These are phyloP conservation scores for Tenualosa thibaudeaui DNA, from an alignment of 2,797 vertebrate species.

Conservation along the genomic window DNA sequence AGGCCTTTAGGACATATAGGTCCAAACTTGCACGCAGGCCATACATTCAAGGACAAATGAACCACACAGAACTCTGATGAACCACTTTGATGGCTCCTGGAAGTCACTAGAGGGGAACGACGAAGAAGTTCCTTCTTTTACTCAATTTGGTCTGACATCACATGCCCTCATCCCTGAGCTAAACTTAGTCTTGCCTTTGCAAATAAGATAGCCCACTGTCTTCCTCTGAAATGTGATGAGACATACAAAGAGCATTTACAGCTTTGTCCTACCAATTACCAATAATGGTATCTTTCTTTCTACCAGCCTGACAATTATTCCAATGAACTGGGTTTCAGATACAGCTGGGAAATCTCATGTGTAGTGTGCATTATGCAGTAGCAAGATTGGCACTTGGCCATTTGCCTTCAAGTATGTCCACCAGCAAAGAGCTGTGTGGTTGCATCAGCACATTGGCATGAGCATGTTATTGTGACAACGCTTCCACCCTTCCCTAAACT, in stretches of 20 bases:
- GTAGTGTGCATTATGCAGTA: background rate
- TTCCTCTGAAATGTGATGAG: background rate
- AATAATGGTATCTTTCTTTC: background rate
- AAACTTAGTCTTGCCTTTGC: background rate
- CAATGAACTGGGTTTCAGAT: background rate
- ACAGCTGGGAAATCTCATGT: no score
- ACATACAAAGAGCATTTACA: background rate
- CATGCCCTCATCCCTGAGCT: background rate
- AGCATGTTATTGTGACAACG: no score
- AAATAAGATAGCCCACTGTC: background rate
- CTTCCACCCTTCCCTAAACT: no score
- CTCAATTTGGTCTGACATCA: background rate
- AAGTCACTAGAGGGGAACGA: background rate
- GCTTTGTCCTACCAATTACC: background rate
- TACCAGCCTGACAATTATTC: background rate
- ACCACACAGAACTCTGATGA: background rate
- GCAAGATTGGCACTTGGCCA: background rate
- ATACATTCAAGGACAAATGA: background rate
- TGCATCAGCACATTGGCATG: no score
- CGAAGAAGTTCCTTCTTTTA: background rate
- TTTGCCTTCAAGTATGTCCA: no score
- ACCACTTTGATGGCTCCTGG: background rate
- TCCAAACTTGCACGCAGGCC: background rate
- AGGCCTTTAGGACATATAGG: background rate
- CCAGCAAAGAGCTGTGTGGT: no score